Base-by-base conservation (phyloP, 2,888 invertebrate species). In the Parelbella ahira region DNA sequence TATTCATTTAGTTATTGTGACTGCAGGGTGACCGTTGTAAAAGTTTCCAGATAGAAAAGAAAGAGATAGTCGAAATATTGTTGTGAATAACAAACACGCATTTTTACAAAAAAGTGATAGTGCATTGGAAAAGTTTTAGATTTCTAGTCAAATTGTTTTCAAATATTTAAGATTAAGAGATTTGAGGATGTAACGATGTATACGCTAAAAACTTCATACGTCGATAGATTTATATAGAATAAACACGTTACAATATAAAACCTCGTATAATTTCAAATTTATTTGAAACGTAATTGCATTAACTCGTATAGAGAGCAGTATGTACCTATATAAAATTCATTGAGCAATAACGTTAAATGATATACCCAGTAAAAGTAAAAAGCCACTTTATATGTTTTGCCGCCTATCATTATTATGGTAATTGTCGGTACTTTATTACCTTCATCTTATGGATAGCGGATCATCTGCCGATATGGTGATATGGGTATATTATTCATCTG, bases 131-230 rank as follows among this genome's bases (percentile, higher is more conserved):
- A 33, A 28, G 15, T 34, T 28, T 42, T 34, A 28, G 27, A 20
- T 42, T 27, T 42, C 41, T 42, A 41, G 41, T 41, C 41, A 42
- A 8, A 23, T 15, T 19, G 10, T 25, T 39, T 39, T 39, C 5
- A 11, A 15, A 11, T 18, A 9, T 4, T 33, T 11, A 3, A 21
- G 7, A 4, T n/a, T 12, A 27, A 12, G 12, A 4, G 15, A 15
- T 15, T 15, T 15, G 15, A 15, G n/a, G n/a, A n/a, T n/a, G n/a
- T n/a, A n/a, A n/a, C n/a, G n/a, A n/a, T n/a, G n/a, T n/a, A n/a
- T n/a, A n/a, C n/a, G n/a, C n/a, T n/a, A n/a, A n/a, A n/a, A n/a
- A n/a, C n/a, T n/a, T n/a, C n/a, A n/a, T n/a, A n/a, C n/a, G n/a
- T n/a, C n/a, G n/a, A n/a, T n/a, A n/a, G n/a, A n/a, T n/a, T n/a